These are phyloP conservation scores for Leucozona laternaria DNA, from an alignment of 2,888 invertebrate genomes.

Conservation along the genomic window DNA sequence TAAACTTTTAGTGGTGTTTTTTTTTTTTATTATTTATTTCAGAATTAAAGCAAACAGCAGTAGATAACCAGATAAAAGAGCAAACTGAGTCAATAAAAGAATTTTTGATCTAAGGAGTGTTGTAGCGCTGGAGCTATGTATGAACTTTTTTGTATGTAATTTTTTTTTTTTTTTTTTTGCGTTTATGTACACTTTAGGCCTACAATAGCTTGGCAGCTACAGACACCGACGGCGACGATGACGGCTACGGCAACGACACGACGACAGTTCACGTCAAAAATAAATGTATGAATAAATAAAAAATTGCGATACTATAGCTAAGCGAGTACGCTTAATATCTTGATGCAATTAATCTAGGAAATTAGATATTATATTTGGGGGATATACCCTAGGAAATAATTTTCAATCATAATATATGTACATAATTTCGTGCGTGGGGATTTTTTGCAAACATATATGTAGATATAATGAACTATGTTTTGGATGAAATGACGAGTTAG, in stretches of 20 bases:
- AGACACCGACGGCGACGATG: background rate
- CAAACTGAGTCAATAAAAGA: slow-evolving; percentile 58
- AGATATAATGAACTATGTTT: background rate
- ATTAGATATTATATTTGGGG: slow-evolving; percentile 12
- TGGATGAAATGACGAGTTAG: no score
- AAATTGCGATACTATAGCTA: background rate
- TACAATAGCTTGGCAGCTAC: slow-evolving; percentile 19
- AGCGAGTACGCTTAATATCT: background rate
- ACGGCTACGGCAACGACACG: background rate
- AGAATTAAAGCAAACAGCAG: slow-evolving; percentile 13
- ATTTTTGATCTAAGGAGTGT: slow-evolving; percentile 57
- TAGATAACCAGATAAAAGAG: slow-evolving; percentile 55
- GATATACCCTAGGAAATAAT: slow-evolving; percentile 4
- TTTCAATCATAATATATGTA: background rate
- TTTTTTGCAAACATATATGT: no score
- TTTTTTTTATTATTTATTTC: slow-evolving; percentile 6
- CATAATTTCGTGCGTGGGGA: background rate
- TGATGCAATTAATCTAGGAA: slow-evolving; percentile 17
- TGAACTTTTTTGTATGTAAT: slow-evolving; percentile 7
- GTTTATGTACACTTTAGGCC: slow-evolving; percentile 35
- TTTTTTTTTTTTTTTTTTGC: slow-evolving; percentile 22
- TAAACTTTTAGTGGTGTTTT: no score
- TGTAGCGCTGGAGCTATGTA: slow-evolving; percentile 23
- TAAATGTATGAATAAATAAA: no score
- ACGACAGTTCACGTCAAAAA: slow-evolving; percentile 1